phyloP scores from a whole-genome alignment of 2,888 invertebrate species.

The Temnothorax rugatulus region DNA sequence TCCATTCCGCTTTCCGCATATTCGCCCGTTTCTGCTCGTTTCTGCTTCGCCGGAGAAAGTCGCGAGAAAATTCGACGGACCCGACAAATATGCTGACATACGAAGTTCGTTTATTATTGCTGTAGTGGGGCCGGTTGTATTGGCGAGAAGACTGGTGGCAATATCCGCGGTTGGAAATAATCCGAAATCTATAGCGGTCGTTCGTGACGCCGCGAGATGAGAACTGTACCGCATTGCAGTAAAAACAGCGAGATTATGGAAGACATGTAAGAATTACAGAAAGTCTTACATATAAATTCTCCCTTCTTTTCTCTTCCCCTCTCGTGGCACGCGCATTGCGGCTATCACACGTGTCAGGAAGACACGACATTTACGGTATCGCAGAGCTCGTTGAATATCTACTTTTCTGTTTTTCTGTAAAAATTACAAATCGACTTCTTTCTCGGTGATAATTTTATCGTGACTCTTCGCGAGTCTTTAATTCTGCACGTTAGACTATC shows the following conservation, averaged over 20 bases:
- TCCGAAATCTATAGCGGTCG: conserved; percentile 35
- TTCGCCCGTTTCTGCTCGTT: neutral
- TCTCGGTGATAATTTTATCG: neutral
- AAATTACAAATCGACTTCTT: neutral
- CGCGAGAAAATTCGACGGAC: conserved; percentile 5
- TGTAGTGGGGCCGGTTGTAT: conserved; percentile 21
- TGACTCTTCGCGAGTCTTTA: neutral
- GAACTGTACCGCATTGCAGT: neutral
- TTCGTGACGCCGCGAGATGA: conserved; percentile 12
- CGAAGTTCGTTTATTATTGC: conserved; percentile 29
- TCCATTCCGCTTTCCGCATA: neutral
- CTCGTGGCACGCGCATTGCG: neutral
- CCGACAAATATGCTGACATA: conserved; percentile 16
- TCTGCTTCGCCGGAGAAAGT: neutral
- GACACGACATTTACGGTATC: conserved; percentile 8
- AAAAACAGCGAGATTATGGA: conserved; percentile 47
- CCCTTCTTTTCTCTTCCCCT: neutral
- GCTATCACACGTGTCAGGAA: neutral
- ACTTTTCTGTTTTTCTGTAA: neutral
- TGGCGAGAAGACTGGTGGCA: conserved; percentile 20
- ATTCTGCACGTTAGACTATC: neutral
- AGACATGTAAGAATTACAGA: conserved; percentile 40
- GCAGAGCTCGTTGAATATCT: neutral
- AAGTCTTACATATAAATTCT: conserved; percentile 35
- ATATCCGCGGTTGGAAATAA: conserved; percentile 38